Base-by-base conservation (phyloP, 2,888 invertebrate species). In the Ophonus ardosiacus region DNA sequence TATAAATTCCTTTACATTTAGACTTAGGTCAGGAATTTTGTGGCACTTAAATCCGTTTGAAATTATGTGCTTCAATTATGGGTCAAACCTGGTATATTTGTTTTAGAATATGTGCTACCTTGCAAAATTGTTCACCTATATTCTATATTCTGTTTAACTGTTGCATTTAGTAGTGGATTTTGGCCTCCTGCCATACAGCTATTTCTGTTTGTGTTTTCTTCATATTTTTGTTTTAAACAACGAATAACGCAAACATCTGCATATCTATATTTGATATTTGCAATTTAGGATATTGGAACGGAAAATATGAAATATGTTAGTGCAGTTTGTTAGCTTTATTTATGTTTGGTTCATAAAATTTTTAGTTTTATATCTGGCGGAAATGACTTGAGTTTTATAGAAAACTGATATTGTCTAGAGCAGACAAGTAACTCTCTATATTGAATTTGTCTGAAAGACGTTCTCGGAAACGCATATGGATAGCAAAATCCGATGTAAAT, bases 61-160 rank as follows among this genome's bases (percentile, higher is more conserved):
- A 4, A 31, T 31, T 31, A 31, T 31, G 31, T 31, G 6, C 31
- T 6, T 31, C 31, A 31, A 31, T 31, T 31, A 31, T 31, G 31
- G 31, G 31, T 31, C 31, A 31, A 31, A 31, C 4, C 5, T 31
- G 3, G 31, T 78, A 24, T 78, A 57, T 78, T 56, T 78, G 57
- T 57, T 76, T 76, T 76, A 56, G 56, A 71, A 40, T 40, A 38
- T 7, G n/a, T 18, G 6, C 15, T 18, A 74, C 74, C 74, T 74
- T 74, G 74, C n/a, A 31, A 78, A 56, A 78, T 24, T 78, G 57
- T 78, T 78, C 78, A 78, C 78, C 78, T 78, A 78, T 78, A 21
- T 78, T 57, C 78, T 78, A 78, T 78, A 21, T 78, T 57, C 78
- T 21, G 57, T 57, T 43, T 40, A 71, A 18, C 76, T 78, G 21